A percentile compares a stretch with the other conserved stretches of the same genome.
Conservation (phyloP, 2,797 vertebrate species). For the Parambassis ranga region DNA sequence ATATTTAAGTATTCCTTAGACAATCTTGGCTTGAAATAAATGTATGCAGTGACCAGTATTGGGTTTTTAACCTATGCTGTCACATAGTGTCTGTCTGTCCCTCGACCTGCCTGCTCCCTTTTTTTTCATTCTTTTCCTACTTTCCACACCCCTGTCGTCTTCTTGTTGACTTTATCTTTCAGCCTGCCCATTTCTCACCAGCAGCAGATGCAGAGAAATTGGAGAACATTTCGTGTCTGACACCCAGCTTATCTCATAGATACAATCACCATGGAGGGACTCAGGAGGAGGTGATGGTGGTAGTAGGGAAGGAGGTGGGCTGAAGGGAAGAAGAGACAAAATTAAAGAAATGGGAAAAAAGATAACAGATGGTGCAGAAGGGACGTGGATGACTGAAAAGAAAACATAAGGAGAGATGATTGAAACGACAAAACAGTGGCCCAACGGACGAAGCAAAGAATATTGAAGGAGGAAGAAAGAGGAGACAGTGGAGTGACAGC, state of each 20-base stretch:
- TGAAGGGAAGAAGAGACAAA: slow-evolving; percentile 5
- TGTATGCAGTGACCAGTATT: too few species aligned
- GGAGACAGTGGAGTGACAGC: background rate
- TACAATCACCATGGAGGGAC: slow-evolving; percentile 39
- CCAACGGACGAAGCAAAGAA: background rate
- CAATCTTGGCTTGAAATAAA: too few species aligned
- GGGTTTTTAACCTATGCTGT: too few species aligned
- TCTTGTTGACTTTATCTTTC: slow-evolving; percentile 48
- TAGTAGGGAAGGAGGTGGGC: background rate
- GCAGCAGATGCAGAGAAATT: slow-evolving; percentile 51
- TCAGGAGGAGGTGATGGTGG: slow-evolving; percentile 6
- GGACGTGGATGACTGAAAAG: background rate
- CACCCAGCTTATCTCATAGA: slow-evolving; percentile 55
- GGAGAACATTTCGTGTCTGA: slow-evolving; percentile 62
- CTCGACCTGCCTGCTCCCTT: background rate
- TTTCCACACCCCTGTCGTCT: background rate
- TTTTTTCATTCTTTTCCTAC: background rate
- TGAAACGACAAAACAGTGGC: background rate
- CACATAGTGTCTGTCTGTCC: background rate
- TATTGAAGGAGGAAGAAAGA: background rate
- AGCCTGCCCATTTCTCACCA: slow-evolving; percentile 31
- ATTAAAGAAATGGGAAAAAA: background rate
- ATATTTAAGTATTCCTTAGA: too few species aligned
- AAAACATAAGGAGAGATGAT: background rate
- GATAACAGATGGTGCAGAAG: background rate